Evolutionary conservation across 2,113 vertebrate genomes (phyloP).

Genomic region (Rhea pennata): DNA sequence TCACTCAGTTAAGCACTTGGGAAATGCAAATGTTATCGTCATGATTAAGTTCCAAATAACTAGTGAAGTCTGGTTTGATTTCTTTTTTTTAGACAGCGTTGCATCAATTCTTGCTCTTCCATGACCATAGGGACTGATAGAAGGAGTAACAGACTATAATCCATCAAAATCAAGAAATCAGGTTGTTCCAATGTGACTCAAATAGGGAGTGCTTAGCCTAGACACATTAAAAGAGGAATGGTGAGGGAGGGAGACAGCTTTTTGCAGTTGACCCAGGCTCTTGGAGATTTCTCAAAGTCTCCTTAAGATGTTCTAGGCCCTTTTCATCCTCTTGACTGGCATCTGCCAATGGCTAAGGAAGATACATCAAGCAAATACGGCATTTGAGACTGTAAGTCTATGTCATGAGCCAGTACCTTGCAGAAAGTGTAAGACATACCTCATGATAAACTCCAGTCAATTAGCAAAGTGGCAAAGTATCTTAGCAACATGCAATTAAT

Average conservation of each 20-base stretch:
- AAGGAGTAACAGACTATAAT: not conserved
- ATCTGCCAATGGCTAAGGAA: not conserved
- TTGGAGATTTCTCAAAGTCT: not conserved
- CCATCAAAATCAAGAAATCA: too few species aligned
- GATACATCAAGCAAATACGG: not conserved
- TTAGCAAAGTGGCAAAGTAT: not conserved
- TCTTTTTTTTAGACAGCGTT: not conserved
- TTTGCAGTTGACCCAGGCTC: not conserved
- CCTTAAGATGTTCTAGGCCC: not conserved
- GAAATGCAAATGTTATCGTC: not conserved
- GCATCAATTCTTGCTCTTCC: not conserved
- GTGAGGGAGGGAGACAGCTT: accelerated
- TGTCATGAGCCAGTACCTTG: not conserved
- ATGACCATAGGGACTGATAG: not conserved
- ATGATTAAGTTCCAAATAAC: not conserved
- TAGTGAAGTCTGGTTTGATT: not conserved
- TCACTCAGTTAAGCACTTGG: not conserved
- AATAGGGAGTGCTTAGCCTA: not conserved
- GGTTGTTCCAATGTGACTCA: not conserved
- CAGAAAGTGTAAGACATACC: not conserved
- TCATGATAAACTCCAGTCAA: not conserved
- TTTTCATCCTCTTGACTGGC: not conserved
- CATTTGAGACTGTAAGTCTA: not conserved
- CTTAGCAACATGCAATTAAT: not conserved
- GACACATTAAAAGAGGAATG: not conserved